A percentile compares a stretch with the other conserved stretches of the same genome.
These are phyloP conservation scores for Torymus texanus DNA, from an alignment of 2,888 invertebrate genomes.

Conservation along the genomic window DNA sequence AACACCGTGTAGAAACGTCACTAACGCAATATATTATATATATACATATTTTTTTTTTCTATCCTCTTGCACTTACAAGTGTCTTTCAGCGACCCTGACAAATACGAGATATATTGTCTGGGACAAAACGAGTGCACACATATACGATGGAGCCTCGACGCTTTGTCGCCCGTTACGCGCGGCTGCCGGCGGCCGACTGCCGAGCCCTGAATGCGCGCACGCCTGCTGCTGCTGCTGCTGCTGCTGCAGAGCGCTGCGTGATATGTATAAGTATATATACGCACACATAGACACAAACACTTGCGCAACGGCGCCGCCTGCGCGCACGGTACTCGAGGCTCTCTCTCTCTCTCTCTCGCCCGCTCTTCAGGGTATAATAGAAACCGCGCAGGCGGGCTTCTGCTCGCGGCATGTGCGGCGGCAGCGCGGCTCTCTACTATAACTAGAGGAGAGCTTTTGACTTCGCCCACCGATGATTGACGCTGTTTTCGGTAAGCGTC, in stretches of 20 bases:
- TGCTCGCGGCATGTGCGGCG: conserved; percentile 12
- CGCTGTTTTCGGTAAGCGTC: not conserved
- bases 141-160: too few species aligned
- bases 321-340: not conserved
- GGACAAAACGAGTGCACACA: too few species aligned
- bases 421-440: not conserved
- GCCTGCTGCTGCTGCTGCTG: not conserved
- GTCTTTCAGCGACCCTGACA: too few species aligned
- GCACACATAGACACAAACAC: not conserved
- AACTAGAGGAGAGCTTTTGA: not conserved
- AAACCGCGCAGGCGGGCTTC: conserved; percentile 25
- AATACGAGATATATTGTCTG: too few species aligned
- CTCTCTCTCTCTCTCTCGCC: too few species aligned
- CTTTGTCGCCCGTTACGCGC: conserved; percentile 57
- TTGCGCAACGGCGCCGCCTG: not conserved
- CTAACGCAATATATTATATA: too few species aligned
- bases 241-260: too few species aligned
- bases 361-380: conserved; percentile 18
- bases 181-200: conserved; percentile 72
- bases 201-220: conserved; percentile 56
- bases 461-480: not conserved
- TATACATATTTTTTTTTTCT: too few species aligned
- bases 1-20: too few species aligned
- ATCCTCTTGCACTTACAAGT: too few species aligned
- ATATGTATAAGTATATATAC: too few species aligned